These are phyloP conservation scores for Catagonus wagneri DNA, from an alignment of 2,113 vertebrate species.

Conservation along the genomic window DNA sequence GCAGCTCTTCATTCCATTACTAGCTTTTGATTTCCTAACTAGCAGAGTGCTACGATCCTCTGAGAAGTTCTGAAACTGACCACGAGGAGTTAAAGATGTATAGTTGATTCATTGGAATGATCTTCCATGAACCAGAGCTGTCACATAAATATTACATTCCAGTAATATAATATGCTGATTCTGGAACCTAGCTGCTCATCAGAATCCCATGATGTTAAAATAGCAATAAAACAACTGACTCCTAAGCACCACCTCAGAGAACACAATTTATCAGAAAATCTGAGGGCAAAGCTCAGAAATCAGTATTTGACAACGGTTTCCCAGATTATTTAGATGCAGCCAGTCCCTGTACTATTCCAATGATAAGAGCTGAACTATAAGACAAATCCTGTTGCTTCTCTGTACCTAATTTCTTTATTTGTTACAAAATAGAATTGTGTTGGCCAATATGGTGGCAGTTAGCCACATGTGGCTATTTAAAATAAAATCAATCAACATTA, in stretches of 20 bases:
- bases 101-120: background rate
- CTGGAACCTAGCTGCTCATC: background rate
- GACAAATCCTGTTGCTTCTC: constrained; percentile 6
- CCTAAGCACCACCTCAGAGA: background rate
- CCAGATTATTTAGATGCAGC: background rate
- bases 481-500: constrained; percentile 18
- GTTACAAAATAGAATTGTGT: background rate
- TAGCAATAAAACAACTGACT: background rate
- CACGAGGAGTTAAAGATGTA: background rate
- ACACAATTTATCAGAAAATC: background rate
- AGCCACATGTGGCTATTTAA: constrained; percentile 9
- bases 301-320: constrained; percentile 6
- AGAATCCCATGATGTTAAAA: background rate
- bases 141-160: background rate
- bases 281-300: background rate
- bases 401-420: background rate
- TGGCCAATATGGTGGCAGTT: background rate
- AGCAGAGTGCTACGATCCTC: background rate
- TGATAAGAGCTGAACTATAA: background rate
- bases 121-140: background rate
- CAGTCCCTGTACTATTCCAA: background rate
- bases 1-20: background rate
- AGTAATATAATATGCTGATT: background rate
- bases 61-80: background rate
- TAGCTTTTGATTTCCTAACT: background rate